Base-by-base conservation (phyloP, 2,797 vertebrate species). In the Delichon dasypus region DNA sequence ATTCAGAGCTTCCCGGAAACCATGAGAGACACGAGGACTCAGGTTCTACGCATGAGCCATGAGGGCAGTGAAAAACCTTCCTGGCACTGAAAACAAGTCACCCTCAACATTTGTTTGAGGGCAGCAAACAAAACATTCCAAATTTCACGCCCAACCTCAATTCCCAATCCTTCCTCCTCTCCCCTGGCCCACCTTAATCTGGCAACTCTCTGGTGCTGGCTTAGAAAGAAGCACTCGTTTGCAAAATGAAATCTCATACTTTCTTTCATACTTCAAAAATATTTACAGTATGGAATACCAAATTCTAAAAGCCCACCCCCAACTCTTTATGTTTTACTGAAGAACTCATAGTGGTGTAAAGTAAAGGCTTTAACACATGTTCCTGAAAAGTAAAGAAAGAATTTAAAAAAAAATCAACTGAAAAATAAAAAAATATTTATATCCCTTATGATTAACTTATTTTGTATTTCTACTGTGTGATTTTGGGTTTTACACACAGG, bases 21-120 rank as follows among this genome's bases (percentile, higher is more conserved):
- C 44, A 4, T 0, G 23, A 51, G 22, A 10, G 29, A 42, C 2
- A 4, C 0, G 0, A 62, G 30, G 16, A 64, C 54, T 26, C 4
- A 0, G 21, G 54, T 23, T 67, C 29, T 16, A 25, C 0, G 0
- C 1, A 12, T 4, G 48, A 60, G 42, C 54, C 16, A 11, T 0
- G 12, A 71, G 29, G 22, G 50, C 51, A 42, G 40, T 8, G 9
- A 57, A 50, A 21, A 34, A 40, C 27, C 55, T 14, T 13, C 44
- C 20, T 21, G 29, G 22, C 25, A 29, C 44, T 4, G 16, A 45
- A 48, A 54, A 45, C 32, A 48, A 40, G 7, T 27, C 45, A 21
- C 9, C 13, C 18, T 47, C 13, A 5, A 7, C 9, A 6, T 23
- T 5, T 10, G 21, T 11, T 44, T 2, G 18, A 11, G 21, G 47